A percentile compares a stretch with the other conserved stretches of the same genome.
Conservation (phyloP, 2,797 vertebrate species). For the Myioborus melanocephalus region DNA sequence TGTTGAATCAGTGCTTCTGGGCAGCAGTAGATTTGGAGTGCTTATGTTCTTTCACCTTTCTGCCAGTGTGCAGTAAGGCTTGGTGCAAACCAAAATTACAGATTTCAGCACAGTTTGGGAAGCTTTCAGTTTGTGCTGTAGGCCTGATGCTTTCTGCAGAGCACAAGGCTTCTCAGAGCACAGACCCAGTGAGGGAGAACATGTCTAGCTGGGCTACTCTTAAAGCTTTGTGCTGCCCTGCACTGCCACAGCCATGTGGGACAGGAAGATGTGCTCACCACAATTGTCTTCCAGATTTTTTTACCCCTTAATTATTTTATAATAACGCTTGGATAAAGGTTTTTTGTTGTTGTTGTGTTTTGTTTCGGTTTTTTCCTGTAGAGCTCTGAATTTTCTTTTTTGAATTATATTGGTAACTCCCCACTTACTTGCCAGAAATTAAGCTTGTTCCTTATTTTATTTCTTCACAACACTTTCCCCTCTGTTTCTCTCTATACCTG, state of each 20-base stretch:
- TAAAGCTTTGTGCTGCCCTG: background rate
- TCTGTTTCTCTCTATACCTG: background rate
- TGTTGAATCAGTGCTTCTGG: background rate
- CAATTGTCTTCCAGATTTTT: background rate
- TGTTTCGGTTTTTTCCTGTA: background rate
- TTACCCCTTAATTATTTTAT: background rate
- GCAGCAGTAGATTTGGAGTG: background rate
- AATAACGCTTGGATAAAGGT: background rate
- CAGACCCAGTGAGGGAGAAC: background rate
- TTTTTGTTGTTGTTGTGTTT: background rate
- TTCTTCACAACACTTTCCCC: background rate
- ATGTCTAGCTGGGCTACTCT: background rate
- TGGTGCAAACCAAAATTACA: background rate
- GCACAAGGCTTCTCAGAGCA: background rate
- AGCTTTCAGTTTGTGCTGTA: background rate
- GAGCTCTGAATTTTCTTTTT: background rate
- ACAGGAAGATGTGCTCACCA: too few relatives aligned
- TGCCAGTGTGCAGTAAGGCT: background rate
- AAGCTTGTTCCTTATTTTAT: background rate
- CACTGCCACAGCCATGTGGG: background rate
- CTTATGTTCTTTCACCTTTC: fast-evolving
- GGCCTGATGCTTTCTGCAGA: background rate
- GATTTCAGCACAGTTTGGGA: background rate
- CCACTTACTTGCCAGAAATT: background rate
- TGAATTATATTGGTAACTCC: background rate